Evolutionary conservation across 1,140 invertebrate species (phyloP).

Genomic region (Drosophila pseudoobscura): DNA sequence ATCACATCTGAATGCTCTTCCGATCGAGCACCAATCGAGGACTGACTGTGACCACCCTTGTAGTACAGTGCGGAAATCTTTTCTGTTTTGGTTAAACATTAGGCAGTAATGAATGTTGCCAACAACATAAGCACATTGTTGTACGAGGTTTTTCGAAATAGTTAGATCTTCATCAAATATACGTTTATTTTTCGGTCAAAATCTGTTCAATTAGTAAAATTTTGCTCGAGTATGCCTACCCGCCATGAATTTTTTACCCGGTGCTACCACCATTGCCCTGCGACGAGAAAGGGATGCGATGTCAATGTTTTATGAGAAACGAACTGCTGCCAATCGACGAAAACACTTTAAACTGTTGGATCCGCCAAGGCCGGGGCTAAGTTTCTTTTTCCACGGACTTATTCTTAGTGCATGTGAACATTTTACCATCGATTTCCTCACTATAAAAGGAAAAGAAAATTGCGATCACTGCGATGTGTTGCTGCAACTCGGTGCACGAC

Average conservation of each 20-base stretch:
- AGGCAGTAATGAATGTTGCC: too few species aligned
- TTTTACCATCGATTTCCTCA: conserved; percentile 55
- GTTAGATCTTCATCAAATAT: neutral
- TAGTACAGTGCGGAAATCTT: too few species aligned
- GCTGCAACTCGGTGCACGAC: conserved; percentile 90
- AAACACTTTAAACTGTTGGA: conserved; percentile 31
- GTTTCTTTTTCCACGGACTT: conserved; percentile 63
- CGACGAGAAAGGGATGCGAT: conserved; percentile 45
- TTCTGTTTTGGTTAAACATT: too few species aligned
- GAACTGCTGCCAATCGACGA: conserved; percentile 23
- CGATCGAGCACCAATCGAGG: conserved; percentile 41
- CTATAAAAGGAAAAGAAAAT: neutral
- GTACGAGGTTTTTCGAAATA: neutral
- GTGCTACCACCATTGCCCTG: conserved; percentile 36
- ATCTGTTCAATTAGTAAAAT: conserved; percentile 12
- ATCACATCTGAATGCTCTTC: too few species aligned
- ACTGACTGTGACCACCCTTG: too few species aligned
- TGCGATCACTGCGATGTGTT: conserved; percentile 85
- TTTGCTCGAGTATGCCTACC: conserved; percentile 19
- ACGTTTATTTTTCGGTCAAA: conserved; percentile 25
- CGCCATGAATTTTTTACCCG: conserved; percentile 49
- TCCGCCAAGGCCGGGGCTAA: conserved; percentile 42
- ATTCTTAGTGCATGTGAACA: conserved; percentile 54
- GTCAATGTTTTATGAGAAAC: conserved; percentile 60
- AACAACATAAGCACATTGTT: too few species aligned